Percentiles rank a stretch among this genome's conserved stretches.
Evolutionary conservation across 2,797 vertebrate genomes (phyloP).

Genomic region (Apogon talboti): DNA sequence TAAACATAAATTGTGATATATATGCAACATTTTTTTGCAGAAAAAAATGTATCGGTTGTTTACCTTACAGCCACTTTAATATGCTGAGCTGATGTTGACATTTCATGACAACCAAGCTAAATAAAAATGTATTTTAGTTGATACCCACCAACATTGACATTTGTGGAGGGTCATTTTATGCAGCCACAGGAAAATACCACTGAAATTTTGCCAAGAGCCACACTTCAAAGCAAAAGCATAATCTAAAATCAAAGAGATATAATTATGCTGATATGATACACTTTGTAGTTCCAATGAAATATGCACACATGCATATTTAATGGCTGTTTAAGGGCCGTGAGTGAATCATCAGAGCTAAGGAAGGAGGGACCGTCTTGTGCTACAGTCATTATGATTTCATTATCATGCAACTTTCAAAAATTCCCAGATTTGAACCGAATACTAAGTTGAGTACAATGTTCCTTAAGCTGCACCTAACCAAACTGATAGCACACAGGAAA

Average conservation of each 20-base stretch:
- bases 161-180: constrained; percentile 13
- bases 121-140: constrained; percentile 1
- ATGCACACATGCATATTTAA: constrained; percentile 61
- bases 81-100: neutral
- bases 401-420: constrained; percentile 44
- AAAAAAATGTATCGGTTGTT: neutral
- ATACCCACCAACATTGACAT: constrained; percentile 20
- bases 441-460: constrained; percentile 9
- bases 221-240: constrained; percentile 60
- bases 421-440: constrained; percentile 26
- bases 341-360: constrained; percentile 31
- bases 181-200: constrained; percentile 13
- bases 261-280: constrained; percentile 58
- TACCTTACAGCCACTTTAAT: constrained; percentile 2
- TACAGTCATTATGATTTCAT: constrained; percentile 41
- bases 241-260: constrained; percentile 63
- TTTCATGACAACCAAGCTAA: constrained; percentile 2
- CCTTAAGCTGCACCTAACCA: constrained; percentile 34
- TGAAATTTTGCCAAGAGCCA: constrained; percentile 44
- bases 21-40: neutral
- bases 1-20: neutral
- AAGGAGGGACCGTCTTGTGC: constrained; percentile 19
- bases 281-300: constrained; percentile 48
- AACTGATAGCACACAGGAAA: constrained; percentile 49
- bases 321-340: constrained; percentile 45